phyloP scores from a whole-genome alignment of 2,797 vertebrate species.

The Eutrigla gurnardus region DNA sequence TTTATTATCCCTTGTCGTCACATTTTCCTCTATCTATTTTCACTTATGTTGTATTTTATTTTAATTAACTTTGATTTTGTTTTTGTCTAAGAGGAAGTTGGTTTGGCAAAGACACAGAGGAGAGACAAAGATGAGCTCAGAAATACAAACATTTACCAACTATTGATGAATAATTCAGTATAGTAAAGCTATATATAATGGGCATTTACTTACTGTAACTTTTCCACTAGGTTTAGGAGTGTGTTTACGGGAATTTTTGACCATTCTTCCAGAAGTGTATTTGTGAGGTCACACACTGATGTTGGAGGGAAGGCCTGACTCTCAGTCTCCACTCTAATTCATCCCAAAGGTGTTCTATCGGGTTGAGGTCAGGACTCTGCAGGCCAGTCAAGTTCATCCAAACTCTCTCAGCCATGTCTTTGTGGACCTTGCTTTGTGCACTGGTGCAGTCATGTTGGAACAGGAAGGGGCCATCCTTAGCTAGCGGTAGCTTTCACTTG shows the following conservation, averaged over 20 bases:
- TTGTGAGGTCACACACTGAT: background rate
- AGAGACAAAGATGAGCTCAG: slow-evolving; percentile 7
- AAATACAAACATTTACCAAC: background rate
- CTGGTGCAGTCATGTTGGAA: background rate
- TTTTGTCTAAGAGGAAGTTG: slow-evolving; percentile 25
- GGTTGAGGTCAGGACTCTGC: background rate
- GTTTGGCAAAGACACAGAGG: slow-evolving; percentile 6
- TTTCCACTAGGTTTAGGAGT: too few relatives aligned
- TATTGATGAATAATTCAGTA: background rate
- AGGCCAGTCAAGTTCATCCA: background rate
- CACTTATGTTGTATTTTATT: slow-evolving; percentile 26
- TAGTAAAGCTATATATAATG: background rate
- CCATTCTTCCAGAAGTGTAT: background rate
- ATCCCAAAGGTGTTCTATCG: background rate
- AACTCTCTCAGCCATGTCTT: background rate
- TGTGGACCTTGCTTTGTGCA: background rate
- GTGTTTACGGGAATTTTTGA: background rate
- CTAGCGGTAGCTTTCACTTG: too few relatives aligned
- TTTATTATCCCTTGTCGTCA: background rate
- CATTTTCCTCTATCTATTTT: slow-evolving; percentile 35
- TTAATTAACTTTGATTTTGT: slow-evolving; percentile 22
- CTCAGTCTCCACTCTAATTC: background rate
- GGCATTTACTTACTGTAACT: background rate
- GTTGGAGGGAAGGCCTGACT: background rate
- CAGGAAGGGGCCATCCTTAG: too few relatives aligned